phyloP scores from a whole-genome alignment of 2,888 invertebrate species.

The Napeogenes sylphis region DNA sequence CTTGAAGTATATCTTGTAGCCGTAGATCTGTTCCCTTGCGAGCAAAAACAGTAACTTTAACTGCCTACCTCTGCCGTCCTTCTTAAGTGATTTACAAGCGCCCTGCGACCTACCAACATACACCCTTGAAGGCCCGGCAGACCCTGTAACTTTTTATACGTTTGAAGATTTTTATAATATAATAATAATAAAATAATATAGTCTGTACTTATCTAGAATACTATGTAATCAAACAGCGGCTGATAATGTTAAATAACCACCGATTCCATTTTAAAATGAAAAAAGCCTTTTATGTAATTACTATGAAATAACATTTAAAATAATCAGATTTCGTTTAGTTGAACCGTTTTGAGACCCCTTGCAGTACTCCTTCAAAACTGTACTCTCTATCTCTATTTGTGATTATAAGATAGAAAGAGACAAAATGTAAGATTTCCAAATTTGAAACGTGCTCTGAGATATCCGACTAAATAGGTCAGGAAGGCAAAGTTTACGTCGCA shows the following conservation, averaged over 20 bases:
- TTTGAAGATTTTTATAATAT: not conserved
- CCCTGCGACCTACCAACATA: conserved; percentile 53
- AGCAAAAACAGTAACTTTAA: conserved; percentile 67
- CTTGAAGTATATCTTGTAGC: conserved; percentile 54
- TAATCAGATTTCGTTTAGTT: not conserved
- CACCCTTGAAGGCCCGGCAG: conserved; percentile 34
- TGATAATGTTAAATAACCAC: too few species aligned
- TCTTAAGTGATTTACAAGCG: conserved; percentile 73
- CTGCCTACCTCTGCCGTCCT: conserved; percentile 51
- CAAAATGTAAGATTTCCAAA: conserved; percentile 46
- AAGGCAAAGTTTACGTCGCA: conserved; percentile 73
- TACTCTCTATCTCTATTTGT: conserved; percentile 46
- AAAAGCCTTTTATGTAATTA: not conserved
- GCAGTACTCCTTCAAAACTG: conserved; percentile 29
- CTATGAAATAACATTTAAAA: conserved; percentile 1
- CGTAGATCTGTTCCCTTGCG: conserved; percentile 50
- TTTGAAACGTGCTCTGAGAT: conserved; percentile 64
- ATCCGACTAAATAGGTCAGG: conserved; percentile 75
- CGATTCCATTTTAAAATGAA: not conserved
- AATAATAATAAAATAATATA: too few species aligned
- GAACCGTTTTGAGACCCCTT: conserved; percentile 21
- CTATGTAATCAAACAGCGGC: too few species aligned
- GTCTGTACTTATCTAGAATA: too few species aligned
- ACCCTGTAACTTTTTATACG: conserved; percentile 30
- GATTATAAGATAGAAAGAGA: conserved; percentile 47